Evolutionary conservation across 2,797 vertebrate genomes (phyloP).

Genomic region (Megaceryle alcyon): DNA sequence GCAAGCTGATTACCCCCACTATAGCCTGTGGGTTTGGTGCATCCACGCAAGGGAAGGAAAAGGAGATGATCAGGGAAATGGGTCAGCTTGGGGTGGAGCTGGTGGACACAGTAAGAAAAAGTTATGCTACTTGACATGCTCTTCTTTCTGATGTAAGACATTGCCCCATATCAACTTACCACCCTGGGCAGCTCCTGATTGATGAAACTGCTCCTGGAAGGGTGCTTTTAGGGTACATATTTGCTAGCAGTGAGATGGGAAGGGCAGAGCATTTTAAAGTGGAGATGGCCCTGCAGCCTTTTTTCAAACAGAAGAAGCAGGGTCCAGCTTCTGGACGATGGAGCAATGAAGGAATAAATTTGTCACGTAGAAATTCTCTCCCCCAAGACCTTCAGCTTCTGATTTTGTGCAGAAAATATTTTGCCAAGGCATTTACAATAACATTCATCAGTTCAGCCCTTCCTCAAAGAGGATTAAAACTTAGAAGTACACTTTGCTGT

Average conservation of each 20-base stretch:
- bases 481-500: neutral
- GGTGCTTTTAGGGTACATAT: neutral
- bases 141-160: neutral
- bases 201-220: neutral
- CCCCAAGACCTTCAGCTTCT: neutral
- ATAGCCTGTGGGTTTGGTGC: neutral
- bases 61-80: neutral
- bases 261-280: neutral
- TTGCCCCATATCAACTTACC: neutral
- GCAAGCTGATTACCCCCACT: neutral
- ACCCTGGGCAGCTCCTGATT: neutral
- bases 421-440: neutral
- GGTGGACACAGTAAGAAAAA: neutral
- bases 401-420: neutral
- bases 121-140: fast-evolving
- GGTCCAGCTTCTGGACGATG: neutral
- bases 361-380: neutral
- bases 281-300: neutral
- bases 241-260: neutral
- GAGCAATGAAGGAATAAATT: neutral
- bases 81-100: neutral
- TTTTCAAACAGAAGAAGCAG: neutral
- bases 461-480: neutral
- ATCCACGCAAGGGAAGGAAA: neutral
- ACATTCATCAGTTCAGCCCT: neutral